Evolutionary conservation across 2,888 invertebrate genomes (phyloP).

Genomic region (Adelognathus sp.): DNA sequence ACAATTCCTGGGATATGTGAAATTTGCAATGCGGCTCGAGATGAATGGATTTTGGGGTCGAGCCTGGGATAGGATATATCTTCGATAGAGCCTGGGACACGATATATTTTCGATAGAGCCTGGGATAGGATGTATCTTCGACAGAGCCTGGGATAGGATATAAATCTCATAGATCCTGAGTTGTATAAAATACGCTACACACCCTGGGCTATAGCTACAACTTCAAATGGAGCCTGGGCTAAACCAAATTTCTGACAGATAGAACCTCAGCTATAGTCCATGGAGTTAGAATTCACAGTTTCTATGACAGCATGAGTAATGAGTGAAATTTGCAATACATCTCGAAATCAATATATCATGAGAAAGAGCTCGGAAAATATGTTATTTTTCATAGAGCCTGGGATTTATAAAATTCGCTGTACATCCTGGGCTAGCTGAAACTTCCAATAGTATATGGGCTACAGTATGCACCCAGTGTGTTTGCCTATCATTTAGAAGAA

Average conservation of each 20-base stretch:
- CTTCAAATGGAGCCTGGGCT: neutral
- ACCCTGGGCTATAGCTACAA: neutral
- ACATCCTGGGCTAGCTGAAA: neutral
- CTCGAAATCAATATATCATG: too few species aligned
- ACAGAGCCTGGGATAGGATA: neutral
- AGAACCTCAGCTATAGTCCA: too few species aligned
- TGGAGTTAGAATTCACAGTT: too few species aligned
- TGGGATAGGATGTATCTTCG: neutral
- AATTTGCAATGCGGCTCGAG: too few species aligned
- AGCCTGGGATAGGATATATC: neutral
- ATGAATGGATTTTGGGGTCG: neutral
- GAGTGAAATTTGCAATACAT: too few species aligned
- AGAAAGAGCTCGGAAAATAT: too few species aligned
- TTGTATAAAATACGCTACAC: neutral
- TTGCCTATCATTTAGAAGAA: too few species aligned
- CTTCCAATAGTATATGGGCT: neutral
- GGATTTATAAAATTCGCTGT: neutral
- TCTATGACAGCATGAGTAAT: too few species aligned
- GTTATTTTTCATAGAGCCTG: neutral
- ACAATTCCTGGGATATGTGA: too few species aligned
- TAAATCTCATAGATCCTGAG: neutral
- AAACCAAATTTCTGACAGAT: too few species aligned
- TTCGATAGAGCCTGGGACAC: neutral
- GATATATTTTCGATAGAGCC: neutral
- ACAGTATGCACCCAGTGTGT: neutral